Evolutionary conservation across 2,797 vertebrate species (phyloP).

Genomic region (Manis crassicaudata): DNA sequence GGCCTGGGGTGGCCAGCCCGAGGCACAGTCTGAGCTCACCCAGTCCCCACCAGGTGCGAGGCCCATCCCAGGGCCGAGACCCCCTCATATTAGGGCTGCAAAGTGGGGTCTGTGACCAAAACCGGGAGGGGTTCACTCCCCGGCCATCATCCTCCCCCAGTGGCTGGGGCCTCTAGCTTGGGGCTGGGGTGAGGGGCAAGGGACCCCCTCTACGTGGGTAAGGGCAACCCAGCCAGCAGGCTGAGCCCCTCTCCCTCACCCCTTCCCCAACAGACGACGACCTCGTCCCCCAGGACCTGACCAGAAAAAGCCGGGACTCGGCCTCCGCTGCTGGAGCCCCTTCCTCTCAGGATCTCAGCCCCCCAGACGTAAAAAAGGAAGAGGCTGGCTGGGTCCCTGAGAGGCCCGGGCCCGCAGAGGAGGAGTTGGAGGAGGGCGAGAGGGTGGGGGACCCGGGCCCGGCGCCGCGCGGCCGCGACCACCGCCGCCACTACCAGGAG

Average conservation of each 20-base stretch:
- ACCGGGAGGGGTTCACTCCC: constrained; percentile 14
- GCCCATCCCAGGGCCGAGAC: constrained; percentile 38
- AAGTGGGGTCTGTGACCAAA: constrained; percentile 23
- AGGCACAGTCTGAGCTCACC: constrained; percentile 49
- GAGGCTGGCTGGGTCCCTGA: constrained; percentile 77
- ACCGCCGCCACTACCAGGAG: constrained; percentile 87
- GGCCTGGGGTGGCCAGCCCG: constrained; percentile 89
- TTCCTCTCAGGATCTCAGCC: constrained; percentile 73
- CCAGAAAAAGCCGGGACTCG: constrained; percentile 70
- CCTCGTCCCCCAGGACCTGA: constrained; percentile 78
- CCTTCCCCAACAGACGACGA: constrained; percentile 76
- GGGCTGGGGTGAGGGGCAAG: constrained; percentile 70
- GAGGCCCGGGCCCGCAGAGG: constrained; percentile 70
- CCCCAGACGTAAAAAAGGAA: constrained; percentile 78
- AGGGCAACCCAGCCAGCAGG: constrained; percentile 42
- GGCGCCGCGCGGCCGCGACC: constrained; percentile 76
- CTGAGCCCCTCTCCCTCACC: constrained; percentile 68
- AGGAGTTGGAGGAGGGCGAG: constrained; percentile 47
- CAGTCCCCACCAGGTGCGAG: constrained; percentile 77
- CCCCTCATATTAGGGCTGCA: constrained; percentile 20
- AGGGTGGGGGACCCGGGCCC: constrained; percentile 59
- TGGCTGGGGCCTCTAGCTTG: constrained; percentile 53
- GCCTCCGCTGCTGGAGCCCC: constrained; percentile 66
- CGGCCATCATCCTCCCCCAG: fast-evolving
- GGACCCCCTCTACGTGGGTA: constrained; percentile 43